Base-by-base conservation (phyloP, 2,113 vertebrate species). In the Microtus ochrogaster region DNA sequence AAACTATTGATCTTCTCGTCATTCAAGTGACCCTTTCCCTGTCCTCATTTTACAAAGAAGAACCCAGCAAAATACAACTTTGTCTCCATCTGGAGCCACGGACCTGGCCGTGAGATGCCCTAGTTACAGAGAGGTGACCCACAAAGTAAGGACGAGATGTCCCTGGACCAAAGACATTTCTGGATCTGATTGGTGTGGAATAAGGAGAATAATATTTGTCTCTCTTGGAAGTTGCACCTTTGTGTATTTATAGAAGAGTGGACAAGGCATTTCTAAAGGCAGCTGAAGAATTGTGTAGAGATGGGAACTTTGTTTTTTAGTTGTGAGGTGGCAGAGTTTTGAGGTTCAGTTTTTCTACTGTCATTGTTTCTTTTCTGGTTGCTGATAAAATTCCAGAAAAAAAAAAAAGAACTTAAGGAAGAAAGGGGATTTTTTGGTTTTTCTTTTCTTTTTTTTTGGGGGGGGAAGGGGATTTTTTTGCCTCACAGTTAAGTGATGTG, bases 201-300 rank as follows among this genome's bases (percentile, higher is more conserved):
- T 22, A 11, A 66, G 26, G 22, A 86, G 55, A 44, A 61, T 7
- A 47, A 22, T 44, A 0, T 22, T 33, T 19, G 36, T 17, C 19
- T 2, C 66, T 68, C 44, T 49, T 28, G 68, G 72, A 22, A 72
- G 2, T 10, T 47, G 61, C 11, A 72, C 41, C 41, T 63, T 88
- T 44, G 33, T 11, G 58, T 13, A 1, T 1, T 0, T 4, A 5
- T 24, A 16, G 49, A 14, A 1, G 39, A 13, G 0, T 8, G 10
- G 41, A 21, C 9, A 84, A 11, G 79, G n/a, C 3, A 3, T 2
- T 74, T 21, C 14, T 26, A 26, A 28, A 4, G 39, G 33, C 52
- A 28, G 0, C 36, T 41, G 2, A 87, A 74, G 39, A 47, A 13
- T 30, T 89, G 26, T 26, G 28, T 79, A 58, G 76, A 77, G 65